Evolutionary conservation across 2,113 vertebrate species (phyloP).

Genomic region (Datnioides undecimradiatus): DNA sequence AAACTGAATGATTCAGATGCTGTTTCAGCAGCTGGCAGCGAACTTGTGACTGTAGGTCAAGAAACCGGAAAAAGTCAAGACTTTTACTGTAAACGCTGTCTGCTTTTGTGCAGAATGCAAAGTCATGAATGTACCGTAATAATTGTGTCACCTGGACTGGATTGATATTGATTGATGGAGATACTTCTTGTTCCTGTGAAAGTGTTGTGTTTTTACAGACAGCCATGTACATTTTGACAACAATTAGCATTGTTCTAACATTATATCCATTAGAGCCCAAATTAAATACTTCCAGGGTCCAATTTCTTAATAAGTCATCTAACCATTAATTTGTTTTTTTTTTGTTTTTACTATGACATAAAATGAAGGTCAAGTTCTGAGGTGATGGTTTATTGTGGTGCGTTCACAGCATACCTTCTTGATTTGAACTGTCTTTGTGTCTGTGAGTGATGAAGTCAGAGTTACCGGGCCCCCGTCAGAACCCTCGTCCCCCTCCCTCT

Average conservation of each 20-base stretch:
- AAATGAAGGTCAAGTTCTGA: too few relatives aligned
- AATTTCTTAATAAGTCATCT: too few relatives aligned
- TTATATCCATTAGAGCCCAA: too few relatives aligned
- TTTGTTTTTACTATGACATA: too few relatives aligned
- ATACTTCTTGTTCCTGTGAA: too few relatives aligned
- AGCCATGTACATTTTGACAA: too few relatives aligned
- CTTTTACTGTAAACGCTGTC: neutral
- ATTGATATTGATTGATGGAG: too few relatives aligned
- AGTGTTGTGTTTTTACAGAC: neutral
- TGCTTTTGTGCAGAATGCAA: neutral
- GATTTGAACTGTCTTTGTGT: conserved; percentile 32
- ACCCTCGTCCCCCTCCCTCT: conserved; percentile 71
- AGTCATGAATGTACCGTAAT: neutral
- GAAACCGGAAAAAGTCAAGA: neutral
- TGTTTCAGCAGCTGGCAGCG: neutral
- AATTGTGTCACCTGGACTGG: neutral
- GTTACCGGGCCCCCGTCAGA: conserved; percentile 79
- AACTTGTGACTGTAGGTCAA: neutral
- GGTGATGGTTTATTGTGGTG: neutral
- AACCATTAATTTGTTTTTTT: too few relatives aligned
- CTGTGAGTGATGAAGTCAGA: conserved; percentile 77
- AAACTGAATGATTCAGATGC: neutral
- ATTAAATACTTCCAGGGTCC: too few relatives aligned
- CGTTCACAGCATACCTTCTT: neutral
- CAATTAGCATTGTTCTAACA: too few relatives aligned